Conservation (phyloP, 2,888 invertebrate genomes). For the Drosophila siamana region DNA sequence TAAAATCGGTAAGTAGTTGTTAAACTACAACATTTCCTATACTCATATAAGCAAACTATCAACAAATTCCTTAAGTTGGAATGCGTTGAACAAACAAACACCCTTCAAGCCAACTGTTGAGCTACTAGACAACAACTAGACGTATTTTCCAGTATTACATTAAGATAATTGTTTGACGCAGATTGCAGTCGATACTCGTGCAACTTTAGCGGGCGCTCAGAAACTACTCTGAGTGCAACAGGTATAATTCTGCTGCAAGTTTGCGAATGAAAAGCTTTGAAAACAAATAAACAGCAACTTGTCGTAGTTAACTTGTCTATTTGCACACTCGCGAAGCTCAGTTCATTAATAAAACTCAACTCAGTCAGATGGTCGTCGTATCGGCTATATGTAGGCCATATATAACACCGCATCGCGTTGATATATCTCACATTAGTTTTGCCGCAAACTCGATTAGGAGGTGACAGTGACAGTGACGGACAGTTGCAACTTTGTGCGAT, state of each 20-base stretch:
- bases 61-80: background rate
- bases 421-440: conserved; percentile 59
- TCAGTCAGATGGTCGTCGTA: background rate
- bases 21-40: background rate
- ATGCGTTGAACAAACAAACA: background rate
- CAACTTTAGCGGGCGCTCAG: conserved; percentile 8
- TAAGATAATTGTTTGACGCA: conserved; percentile 15
- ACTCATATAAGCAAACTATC: background rate
- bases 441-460: conserved; percentile 53
- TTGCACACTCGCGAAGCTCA: conserved; percentile 1
- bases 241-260: conserved; percentile 3
- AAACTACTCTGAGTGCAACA: background rate
- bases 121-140: conserved; percentile 5
- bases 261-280: conserved; percentile 14
- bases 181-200: background rate
- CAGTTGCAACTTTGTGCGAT: conserved; percentile 16
- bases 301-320: background rate
- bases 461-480: conserved; percentile 41
- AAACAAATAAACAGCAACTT: background rate
- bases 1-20: no score
- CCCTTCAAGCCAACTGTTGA: background rate
- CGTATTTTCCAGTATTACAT: conserved; percentile 28
- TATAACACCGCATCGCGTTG: conserved; percentile 52
- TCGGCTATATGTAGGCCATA: conserved; percentile 42
- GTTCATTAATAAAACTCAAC: conserved; percentile 15